Evolutionary conservation across 2,113 vertebrate species (phyloP), one percentile per base, ranked within the genome.

Genomic region (Muntiacus muntjak): DNA sequence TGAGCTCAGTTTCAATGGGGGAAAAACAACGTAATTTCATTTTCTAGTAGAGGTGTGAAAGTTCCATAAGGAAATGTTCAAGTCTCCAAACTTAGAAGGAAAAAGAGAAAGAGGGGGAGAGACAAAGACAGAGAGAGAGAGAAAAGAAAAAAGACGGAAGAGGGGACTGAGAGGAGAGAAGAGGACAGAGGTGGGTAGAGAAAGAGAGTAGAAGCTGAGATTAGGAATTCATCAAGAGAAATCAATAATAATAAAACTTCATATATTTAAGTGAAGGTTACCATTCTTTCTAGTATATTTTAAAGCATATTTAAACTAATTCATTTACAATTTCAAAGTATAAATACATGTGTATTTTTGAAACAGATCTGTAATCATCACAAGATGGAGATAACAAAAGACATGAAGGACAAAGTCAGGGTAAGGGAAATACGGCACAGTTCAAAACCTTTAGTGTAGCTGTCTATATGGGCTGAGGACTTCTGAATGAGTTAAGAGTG

Each of bases 21-120:
- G 84, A 94, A 82, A 28, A 97, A 89, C 16, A 94, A 92, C 74
- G 30, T 81, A 97, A 94, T 17, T 78, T 87, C 5, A 67, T 58
- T 89, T 96, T 76, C 71, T 94, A 92, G 26, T 1, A 94, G 71
- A 95, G 88, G 1, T 64, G 25, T 91, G 95, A 95, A 95, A 86
- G 11, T n/a, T 89, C 60, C 81, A 96, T 78, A 87, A 43, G 62
- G 64, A 95, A 97, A 97, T 81, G 26, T 52, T 85, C 3, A 58
- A 86, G 57, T 60, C 67, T 14, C 78, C 76, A 79, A 50, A 71
- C 40, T 95, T 62, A 64, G 78, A 55, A 74, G n/a, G 33, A 58
- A 83, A 83, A 36, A 36, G 52, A 55, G 25, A 25, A 71, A 26
- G 23, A 79, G 23, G 5, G 16, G 57, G 62, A 17, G 5, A 43